Evolutionary conservation across 2,888 invertebrate genomes (phyloP).

Genomic region (Caenorhabditis virilis): DNA sequence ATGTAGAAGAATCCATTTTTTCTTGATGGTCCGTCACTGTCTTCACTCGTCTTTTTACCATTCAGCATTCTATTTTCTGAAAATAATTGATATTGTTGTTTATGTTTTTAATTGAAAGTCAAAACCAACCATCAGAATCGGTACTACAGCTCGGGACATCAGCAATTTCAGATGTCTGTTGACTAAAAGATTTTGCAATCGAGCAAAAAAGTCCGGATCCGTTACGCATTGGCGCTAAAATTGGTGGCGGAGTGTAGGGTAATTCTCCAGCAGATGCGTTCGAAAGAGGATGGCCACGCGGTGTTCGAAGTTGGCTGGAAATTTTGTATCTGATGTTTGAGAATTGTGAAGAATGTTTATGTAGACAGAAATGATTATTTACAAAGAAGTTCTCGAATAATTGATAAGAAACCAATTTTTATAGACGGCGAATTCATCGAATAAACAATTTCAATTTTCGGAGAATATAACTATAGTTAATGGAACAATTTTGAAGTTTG

Average conservation of each 20-base stretch:
- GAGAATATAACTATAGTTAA: too few relatives aligned
- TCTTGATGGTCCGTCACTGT: slow-evolving; percentile 31
- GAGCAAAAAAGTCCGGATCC: slow-evolving; percentile 83
- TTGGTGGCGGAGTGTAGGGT: slow-evolving; percentile 89
- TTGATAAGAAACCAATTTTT: too few relatives aligned
- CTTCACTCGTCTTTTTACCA: slow-evolving; percentile 30
- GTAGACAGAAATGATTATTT: too few relatives aligned
- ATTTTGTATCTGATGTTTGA: background rate
- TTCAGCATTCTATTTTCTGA: slow-evolving; percentile 3
- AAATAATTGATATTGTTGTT: background rate
- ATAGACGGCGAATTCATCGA: too few relatives aligned
- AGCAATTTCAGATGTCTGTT: background rate
- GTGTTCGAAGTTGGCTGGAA: slow-evolving; percentile 52
- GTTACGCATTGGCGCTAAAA: slow-evolving; percentile 86
- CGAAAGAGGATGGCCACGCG: slow-evolving; percentile 16
- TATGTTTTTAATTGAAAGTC: background rate
- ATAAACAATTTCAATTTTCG: too few relatives aligned
- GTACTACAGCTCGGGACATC: slow-evolving; percentile 4
- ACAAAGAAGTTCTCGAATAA: too few relatives aligned
- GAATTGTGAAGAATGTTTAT: too few relatives aligned
- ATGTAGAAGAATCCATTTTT: slow-evolving; percentile 39
- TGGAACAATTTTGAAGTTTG: too few relatives aligned
- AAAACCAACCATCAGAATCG: background rate
- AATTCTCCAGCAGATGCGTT: slow-evolving; percentile 52
- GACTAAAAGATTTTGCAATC: slow-evolving; percentile 38